Conservation (phyloP, 2,888 invertebrate genomes). For the Mimas tiliae region DNA sequence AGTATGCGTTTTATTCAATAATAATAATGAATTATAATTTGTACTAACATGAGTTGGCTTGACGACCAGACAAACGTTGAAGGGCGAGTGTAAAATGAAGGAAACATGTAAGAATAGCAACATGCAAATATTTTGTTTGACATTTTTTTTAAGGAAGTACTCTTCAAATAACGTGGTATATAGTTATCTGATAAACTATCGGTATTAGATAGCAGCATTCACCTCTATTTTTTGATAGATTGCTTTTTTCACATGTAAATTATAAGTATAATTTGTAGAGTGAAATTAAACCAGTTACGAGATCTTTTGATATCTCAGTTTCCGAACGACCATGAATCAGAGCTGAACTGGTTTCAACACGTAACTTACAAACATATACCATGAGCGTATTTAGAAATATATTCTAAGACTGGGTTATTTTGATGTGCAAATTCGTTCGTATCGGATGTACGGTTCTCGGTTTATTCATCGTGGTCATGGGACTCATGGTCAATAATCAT, state of each 20-base stretch:
- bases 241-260: not conserved
- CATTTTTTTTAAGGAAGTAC: not conserved
- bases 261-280: not conserved
- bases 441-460: too few species aligned
- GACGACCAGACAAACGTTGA: not conserved
- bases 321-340: constrained; percentile 18
- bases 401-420: not conserved
- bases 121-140: not conserved
- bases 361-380: not conserved
- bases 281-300: constrained; percentile 14
- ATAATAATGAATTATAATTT: not conserved
- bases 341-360: not conserved
- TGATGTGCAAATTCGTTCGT: not conserved
- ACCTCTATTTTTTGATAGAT: too few species aligned
- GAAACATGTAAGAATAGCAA: not conserved
- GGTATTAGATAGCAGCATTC: too few species aligned
- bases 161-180: not conserved
- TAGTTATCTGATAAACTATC: not conserved
- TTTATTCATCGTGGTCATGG: too few species aligned
- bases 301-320: constrained; percentile 13
- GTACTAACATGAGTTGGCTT: not conserved
- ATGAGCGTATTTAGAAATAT: not conserved
- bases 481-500: too few species aligned
- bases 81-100: not conserved
- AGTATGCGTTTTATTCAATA: not conserved